Evolutionary conservation across 2,113 vertebrate genomes (phyloP).

Genomic region (Ophthalmolycus amberensis): DNA sequence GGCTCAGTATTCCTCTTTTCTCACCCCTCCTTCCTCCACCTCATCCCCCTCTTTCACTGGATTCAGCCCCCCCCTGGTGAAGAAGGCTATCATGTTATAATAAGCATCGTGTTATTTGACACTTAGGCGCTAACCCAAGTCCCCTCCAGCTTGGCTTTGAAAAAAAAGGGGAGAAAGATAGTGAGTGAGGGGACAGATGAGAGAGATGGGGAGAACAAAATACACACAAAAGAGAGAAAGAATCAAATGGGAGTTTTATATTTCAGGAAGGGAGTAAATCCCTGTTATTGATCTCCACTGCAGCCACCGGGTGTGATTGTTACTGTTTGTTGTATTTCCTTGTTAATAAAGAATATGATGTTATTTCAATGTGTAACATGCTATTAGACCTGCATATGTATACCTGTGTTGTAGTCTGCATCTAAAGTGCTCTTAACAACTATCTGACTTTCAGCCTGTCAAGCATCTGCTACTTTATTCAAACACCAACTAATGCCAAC

Average conservation of each 20-base stretch:
- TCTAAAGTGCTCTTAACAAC: neutral
- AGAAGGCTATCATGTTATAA: slow-evolving; percentile 73
- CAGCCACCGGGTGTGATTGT: slow-evolving; percentile 2
- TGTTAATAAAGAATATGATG: neutral
- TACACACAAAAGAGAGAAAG: slow-evolving; percentile 45
- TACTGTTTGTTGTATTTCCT: neutral
- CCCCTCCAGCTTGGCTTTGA: slow-evolving; percentile 65
- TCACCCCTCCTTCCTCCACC: neutral
- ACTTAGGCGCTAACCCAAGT: slow-evolving; percentile 58
- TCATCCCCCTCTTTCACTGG: slow-evolving; percentile 48
- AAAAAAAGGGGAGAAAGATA: slow-evolving; percentile 42
- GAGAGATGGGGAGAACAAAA: slow-evolving; percentile 39
- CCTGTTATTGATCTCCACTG: slow-evolving; percentile 9
- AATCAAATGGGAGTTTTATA: slow-evolving; percentile 42
- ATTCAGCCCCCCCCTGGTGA: slow-evolving; percentile 65
- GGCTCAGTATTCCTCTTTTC: slow-evolving; percentile 38
- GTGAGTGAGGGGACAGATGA: slow-evolving; percentile 33
- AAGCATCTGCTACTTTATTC: slow-evolving; percentile 16
- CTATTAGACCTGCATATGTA: neutral
- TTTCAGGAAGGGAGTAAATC: slow-evolving; percentile 46
- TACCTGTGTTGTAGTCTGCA: neutral
- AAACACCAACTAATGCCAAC: slow-evolving; percentile 6
- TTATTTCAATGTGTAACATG: neutral
- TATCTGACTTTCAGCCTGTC: neutral
- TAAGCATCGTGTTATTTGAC: slow-evolving; percentile 71